These are phyloP conservation scores for Acanthiza pusilla DNA, from an alignment of 2,797 vertebrate species.

Conservation along the genomic window DNA sequence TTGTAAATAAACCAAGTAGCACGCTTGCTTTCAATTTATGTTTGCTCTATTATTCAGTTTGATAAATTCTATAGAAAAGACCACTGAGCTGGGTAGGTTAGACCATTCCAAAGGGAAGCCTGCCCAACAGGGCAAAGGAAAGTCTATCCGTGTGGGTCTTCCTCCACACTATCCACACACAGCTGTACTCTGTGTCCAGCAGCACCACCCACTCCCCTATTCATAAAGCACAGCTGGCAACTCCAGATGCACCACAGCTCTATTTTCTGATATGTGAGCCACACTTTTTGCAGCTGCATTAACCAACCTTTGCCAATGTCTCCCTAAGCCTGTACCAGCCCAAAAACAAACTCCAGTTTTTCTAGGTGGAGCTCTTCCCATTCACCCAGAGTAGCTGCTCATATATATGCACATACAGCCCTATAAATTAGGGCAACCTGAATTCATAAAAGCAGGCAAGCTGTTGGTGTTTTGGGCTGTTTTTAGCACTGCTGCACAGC, in stretches of 20 bases:
- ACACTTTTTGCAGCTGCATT: background rate
- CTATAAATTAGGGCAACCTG: background rate
- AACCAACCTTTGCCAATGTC: background rate
- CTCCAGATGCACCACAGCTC: background rate
- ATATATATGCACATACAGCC: background rate
- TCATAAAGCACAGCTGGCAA: background rate
- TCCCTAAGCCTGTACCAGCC: background rate
- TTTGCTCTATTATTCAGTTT: background rate
- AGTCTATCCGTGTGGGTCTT: background rate
- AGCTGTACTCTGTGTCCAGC: background rate
- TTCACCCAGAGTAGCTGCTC: background rate
- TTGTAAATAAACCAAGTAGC: slow-evolving; percentile 15
- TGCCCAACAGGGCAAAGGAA: background rate
- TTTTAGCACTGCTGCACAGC: slow-evolving; percentile 3
- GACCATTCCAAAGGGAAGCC: background rate
- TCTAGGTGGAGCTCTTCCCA: background rate
- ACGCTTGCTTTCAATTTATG: background rate
- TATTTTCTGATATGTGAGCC: background rate
- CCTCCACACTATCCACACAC: background rate
- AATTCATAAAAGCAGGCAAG: background rate
- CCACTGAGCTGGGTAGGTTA: background rate
- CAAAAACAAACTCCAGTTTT: background rate
- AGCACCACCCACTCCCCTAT: background rate
- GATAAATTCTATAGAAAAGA: background rate
- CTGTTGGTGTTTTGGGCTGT: background rate